phyloP scores from a whole-genome alignment of 1,140 invertebrate genomes.

The Lasioglossum baleicum region DNA sequence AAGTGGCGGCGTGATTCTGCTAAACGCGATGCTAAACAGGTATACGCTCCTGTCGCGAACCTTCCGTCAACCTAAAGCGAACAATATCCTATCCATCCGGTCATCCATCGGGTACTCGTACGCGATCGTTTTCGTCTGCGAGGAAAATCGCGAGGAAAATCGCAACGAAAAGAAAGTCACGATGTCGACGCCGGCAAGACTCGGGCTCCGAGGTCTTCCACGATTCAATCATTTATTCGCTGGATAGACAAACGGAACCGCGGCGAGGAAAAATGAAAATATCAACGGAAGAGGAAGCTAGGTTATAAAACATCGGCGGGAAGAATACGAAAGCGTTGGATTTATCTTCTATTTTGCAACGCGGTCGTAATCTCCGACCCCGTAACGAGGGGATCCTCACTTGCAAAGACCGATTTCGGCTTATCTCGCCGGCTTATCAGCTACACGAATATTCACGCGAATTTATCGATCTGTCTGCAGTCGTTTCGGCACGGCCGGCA shows the following conservation, averaged over 20 bases:
- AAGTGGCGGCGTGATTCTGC: slow-evolving; percentile 72
- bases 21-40: slow-evolving; percentile 69
- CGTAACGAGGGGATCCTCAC: slow-evolving; percentile 49
- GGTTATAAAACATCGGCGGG: slow-evolving; percentile 44
- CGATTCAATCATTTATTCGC: no score
- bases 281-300: background rate
- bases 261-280: slow-evolving; percentile 10
- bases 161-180: no score
- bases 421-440: slow-evolving; percentile 65
- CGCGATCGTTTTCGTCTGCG: no score
- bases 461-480: slow-evolving; percentile 75
- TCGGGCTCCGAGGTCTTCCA: no score
- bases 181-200: no score
- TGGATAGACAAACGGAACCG: no score
- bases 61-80: no score
- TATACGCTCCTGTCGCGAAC: no score
- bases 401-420: slow-evolving; percentile 57
- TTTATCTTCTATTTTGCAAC: slow-evolving; percentile 64
- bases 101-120: no score
- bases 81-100: no score
- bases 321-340: slow-evolving; percentile 44
- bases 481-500: slow-evolving; percentile 47
- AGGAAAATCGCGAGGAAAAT: no score
- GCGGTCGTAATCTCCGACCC: slow-evolving; percentile 41
- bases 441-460: slow-evolving; percentile 72